Conservation (phyloP, 2,113 vertebrate species). For the Oostethus manadensis region DNA sequence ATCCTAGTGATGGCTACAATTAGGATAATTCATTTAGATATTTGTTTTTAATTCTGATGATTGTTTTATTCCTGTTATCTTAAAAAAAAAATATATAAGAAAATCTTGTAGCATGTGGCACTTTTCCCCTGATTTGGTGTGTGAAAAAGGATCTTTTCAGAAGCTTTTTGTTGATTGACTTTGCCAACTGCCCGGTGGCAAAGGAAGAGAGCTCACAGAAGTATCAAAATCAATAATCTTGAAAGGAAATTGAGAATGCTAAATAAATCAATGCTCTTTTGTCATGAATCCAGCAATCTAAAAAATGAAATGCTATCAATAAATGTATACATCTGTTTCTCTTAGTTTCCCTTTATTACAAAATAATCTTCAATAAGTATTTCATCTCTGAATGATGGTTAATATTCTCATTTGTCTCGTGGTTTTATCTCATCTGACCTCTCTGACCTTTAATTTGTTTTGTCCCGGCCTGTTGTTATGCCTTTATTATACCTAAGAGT, state of each 20-base stretch:
- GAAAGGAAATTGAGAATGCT: not conserved
- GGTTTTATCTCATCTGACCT: not conserved
- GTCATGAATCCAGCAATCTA: not conserved
- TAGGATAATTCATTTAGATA: not conserved
- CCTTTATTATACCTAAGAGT: conserved; percentile 29
- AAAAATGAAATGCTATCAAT: not conserved
- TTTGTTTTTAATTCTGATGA: not conserved
- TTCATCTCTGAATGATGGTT: too few relatives aligned
- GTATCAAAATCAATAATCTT: conserved; percentile 6
- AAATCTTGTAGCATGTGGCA: not conserved
- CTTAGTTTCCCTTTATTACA: too few relatives aligned
- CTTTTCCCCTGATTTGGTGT: not conserved
- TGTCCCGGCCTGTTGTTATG: conserved; percentile 29
- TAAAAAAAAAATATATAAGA: not conserved
- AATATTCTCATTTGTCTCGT: too few relatives aligned
- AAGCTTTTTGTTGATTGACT: conserved; percentile 8
- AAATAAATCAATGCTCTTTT: not conserved
- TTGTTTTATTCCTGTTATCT: not conserved
- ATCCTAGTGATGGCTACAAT: conserved; percentile 2
- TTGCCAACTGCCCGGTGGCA: not conserved
- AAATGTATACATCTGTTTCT: not conserved
- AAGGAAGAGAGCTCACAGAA: conserved; percentile 4
- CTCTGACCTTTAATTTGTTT: conserved; percentile 22
- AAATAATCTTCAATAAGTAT: too few relatives aligned
- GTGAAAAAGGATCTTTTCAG: not conserved